These are phyloP conservation scores for Drosophila guanche DNA, from an alignment of 1,140 invertebrate genomes.

Conservation along the genomic window DNA sequence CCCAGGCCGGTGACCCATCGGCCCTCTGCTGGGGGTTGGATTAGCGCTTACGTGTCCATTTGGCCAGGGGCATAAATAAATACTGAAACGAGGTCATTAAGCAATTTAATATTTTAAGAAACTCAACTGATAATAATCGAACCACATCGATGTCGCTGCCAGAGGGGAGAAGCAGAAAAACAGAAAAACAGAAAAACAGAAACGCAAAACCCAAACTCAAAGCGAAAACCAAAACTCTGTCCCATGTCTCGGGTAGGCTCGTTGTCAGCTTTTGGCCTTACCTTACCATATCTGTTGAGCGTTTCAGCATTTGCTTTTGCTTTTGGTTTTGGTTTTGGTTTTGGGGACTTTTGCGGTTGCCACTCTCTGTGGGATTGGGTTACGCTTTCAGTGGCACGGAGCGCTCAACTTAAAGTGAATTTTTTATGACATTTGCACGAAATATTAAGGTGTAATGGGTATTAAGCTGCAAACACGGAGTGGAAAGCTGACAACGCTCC, in stretches of 20 bases:
- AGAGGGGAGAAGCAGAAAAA: neutral
- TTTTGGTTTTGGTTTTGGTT: constrained; percentile 28
- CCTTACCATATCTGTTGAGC: constrained; percentile 21
- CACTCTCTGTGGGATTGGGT: constrained; percentile 52
- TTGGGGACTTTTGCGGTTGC: constrained; percentile 30
- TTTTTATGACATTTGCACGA: constrained; percentile 77
- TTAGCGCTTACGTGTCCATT: constrained; percentile 69
- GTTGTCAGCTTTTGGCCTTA: constrained; percentile 50
- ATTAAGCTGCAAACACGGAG: constrained; percentile 62
- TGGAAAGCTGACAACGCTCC: constrained; percentile 61
- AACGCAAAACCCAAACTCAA: neutral
- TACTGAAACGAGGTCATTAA: constrained; percentile 75
- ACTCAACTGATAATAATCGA: constrained; percentile 73
- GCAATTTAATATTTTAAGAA: constrained; percentile 82
- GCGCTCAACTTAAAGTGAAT: constrained; percentile 68
- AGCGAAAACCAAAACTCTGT: constrained; percentile 5
- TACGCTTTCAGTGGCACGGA: constrained; percentile 49
- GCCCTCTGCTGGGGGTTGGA: constrained; percentile 20
- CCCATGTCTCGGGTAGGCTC: constrained; percentile 24
- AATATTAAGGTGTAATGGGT: constrained; percentile 79
- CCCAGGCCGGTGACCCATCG: constrained; percentile 35
- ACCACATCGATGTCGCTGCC: constrained; percentile 33
- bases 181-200: constrained; percentile 4
- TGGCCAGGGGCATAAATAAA: constrained; percentile 44
- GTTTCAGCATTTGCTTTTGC: constrained; percentile 20